phyloP scores from a whole-genome alignment of 1,140 invertebrate genomes.

The Diachasma alloeum region DNA sequence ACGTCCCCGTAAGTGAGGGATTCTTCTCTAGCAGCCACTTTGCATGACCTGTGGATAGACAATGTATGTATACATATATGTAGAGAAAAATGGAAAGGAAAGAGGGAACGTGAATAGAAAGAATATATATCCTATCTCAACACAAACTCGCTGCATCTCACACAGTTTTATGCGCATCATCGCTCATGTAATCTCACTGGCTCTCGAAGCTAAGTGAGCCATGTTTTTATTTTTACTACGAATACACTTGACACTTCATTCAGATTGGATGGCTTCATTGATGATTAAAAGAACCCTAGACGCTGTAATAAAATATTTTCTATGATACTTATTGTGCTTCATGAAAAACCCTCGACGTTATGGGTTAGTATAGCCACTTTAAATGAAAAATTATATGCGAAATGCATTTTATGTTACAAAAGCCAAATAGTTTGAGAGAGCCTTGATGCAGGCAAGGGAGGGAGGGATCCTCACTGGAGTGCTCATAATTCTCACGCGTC shows the following conservation, averaged over 20 bases:
- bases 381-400: not conserved
- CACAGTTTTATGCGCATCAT: not conserved
- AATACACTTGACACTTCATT: slow-evolving; percentile 1
- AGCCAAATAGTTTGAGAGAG: not conserved
- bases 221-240: not conserved
- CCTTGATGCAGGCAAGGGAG: not conserved
- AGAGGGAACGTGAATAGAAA: not conserved
- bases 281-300: not conserved
- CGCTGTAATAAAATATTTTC: not conserved
- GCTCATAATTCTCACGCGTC: slow-evolving; percentile 24
- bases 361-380: too few relatives aligned
- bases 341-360: too few relatives aligned
- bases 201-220: not conserved
- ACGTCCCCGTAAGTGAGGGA: slow-evolving; percentile 9
- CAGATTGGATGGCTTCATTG: not conserved
- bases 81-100: not conserved
- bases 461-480: not conserved
- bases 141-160: not conserved
- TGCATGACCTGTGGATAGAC: slow-evolving; percentile 19
- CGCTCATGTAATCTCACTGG: not conserved
- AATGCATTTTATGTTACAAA: too few relatives aligned
- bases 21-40: slow-evolving; percentile 16
- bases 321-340: too few relatives aligned
- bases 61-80: not conserved
- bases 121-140: not conserved